Percentiles rank a stretch among this genome's conserved stretches.
These are phyloP conservation scores for Neoscelio sp. DNA, from an alignment of 2,888 invertebrate genomes.

Conservation along the genomic window DNA sequence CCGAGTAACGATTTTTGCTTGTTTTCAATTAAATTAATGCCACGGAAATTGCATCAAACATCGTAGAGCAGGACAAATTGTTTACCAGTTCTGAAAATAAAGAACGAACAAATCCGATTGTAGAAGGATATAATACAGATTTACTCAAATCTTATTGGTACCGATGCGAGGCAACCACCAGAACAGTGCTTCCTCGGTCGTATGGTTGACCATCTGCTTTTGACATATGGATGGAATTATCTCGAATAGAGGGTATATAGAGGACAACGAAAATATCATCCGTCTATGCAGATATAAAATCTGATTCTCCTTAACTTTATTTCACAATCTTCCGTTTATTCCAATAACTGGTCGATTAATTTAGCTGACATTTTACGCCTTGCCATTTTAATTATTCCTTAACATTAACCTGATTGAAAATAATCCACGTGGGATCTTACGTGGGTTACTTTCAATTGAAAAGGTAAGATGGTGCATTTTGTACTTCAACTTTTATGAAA, in stretches of 20 bases:
- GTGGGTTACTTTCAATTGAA: no score
- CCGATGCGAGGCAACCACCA: background rate
- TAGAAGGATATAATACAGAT: background rate
- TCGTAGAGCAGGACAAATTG: no score
- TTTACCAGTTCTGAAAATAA: no score
- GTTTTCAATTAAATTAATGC: no score
- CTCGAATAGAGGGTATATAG: slow-evolving; percentile 5
- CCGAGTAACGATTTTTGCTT: no score
- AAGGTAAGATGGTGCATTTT: no score
- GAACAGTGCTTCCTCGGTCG: background rate
- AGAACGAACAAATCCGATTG: no score
- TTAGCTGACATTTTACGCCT: slow-evolving; percentile 1
- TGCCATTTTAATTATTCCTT: slow-evolving; percentile 1
- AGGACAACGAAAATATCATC: background rate
- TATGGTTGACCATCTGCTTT: slow-evolving; percentile 8
- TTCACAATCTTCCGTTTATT: background rate
- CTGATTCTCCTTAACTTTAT: background rate
- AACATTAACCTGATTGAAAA: background rate
- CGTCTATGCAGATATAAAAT: background rate
- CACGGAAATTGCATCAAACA: no score
- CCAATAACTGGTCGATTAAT: background rate
- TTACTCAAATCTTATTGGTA: background rate
- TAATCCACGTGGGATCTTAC: no score
- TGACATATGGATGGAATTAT: slow-evolving; percentile 8
- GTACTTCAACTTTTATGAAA: no score